Evolutionary conservation across 2,888 invertebrate genomes (phyloP), one percentile per base, ranked within the genome.

Genomic region (Drosophila paranaensis): DNA sequence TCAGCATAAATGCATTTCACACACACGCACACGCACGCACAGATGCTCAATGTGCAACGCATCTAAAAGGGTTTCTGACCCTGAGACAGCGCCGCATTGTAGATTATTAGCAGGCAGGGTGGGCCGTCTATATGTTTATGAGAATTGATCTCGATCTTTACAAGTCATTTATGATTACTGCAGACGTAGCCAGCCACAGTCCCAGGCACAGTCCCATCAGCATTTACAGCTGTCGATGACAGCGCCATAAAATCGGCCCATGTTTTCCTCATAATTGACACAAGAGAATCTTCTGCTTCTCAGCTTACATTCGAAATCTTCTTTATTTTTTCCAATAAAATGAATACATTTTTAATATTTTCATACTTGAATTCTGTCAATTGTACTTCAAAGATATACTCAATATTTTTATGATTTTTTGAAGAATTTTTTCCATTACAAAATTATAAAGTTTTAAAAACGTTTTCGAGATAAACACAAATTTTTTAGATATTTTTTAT

Each of bases 21-120:
- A 77, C 82, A 84, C 64, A 68, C 60, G n/a, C n/a, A 68, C 42
- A 53, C 30, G 43, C 39, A 50, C 75, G 76, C 79, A 81, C 60
- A 61, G 43, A 64, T 39, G 43, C 25, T 40, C 43, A 58, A 40
- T 45, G 33, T 39, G 43, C 57, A 45, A 45, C 25, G 65, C 56
- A 82, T 64, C 66, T 77, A 82, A 83, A 89, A 83, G 79, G 81
- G 79, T 86, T 84, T 79, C 89, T 89, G 89, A 90, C 90, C 88
- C 86, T 89, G 88, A 90, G 67, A 71, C 57, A 53, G 42, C 55
- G 40, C 30, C 50, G 46, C 30, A 60, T 25, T 57, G 53, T 16
- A 39, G 45, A 71, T 71, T 67, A 75, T 80, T 68, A 64, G 69
- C 70, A 51, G 64, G 16, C 69, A 63, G 63, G 75, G 65, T 70